These are phyloP conservation scores for Fregata magnificens DNA, from an alignment of 2,113 vertebrate genomes.

Conservation along the genomic window DNA sequence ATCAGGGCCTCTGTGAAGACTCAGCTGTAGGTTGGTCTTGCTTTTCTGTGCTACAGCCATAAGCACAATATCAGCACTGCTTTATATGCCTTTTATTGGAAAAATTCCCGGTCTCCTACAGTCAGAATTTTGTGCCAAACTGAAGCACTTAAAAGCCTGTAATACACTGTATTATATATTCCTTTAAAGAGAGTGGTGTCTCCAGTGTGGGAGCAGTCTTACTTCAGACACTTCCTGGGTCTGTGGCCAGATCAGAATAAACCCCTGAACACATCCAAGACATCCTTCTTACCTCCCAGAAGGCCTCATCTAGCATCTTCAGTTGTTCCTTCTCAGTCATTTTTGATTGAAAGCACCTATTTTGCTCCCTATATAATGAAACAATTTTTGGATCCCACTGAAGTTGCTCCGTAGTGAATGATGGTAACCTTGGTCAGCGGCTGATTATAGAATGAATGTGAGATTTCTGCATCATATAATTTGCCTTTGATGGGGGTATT, in stretches of 20 bases:
- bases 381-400: conserved; percentile 13
- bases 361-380: conserved; percentile 25
- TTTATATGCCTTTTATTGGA: not conserved
- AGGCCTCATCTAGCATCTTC: not conserved
- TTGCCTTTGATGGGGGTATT: conserved; percentile 40
- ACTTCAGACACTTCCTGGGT: conserved; percentile 18
- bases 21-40: not conserved
- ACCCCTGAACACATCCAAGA: conserved; percentile 65
- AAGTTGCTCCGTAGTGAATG: not conserved
- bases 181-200: not conserved
- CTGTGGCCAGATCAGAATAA: conserved; percentile 70
- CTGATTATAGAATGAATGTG: conserved; percentile 39
- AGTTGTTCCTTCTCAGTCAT: not conserved
- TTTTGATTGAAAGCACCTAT: conserved; percentile 40
- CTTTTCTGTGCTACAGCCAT: not conserved
- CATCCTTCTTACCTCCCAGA: conserved; percentile 65
- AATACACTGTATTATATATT: conserved; percentile 28
- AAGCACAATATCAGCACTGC: not conserved
- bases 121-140: not conserved
- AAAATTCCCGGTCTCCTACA: not conserved
- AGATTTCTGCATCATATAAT: conserved; percentile 45
- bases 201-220: not conserved
- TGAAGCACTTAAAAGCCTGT: conserved; percentile 14
- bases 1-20: not conserved
- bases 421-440: conserved; percentile 10